Evolutionary conservation across 35 echinoderm and acorn worm species (phyloP).

Genomic region (Stichopus chloronotus): DNA sequence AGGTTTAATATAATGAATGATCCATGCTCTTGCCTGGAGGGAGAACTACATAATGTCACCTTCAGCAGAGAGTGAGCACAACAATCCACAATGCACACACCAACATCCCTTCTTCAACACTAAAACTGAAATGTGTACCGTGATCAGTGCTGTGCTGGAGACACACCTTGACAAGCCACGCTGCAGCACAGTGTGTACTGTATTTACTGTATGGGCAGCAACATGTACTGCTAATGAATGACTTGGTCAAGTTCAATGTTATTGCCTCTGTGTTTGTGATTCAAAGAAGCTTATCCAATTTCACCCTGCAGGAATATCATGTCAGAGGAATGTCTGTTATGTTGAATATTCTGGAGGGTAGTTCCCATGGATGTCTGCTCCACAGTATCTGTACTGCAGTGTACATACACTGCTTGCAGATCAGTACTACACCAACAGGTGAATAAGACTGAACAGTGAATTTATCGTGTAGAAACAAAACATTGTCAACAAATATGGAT

Average conservation of each 20-base stretch:
- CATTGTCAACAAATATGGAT: no score
- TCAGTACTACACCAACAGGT: no score
- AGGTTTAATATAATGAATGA: no score
- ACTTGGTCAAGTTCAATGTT: constrained; percentile 47
- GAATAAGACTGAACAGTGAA: no score
- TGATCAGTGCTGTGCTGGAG: neutral
- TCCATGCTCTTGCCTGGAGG: no score
- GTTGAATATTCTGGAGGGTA: constrained; percentile 20
- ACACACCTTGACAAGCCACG: neutral
- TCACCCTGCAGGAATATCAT: neutral
- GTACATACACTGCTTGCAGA: no score
- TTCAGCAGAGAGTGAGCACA: neutral
- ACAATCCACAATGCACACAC: neutral
- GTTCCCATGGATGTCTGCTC: neutral
- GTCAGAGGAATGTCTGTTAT: constrained; percentile 23
- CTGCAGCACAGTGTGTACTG: no score
- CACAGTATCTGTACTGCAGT: no score
- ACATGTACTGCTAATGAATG: neutral
- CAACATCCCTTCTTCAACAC: neutral
- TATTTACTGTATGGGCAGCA: no score
- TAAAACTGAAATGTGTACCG: neutral
- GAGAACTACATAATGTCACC: no score
- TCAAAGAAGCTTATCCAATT: constrained; percentile 13
- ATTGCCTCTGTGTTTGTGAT: neutral
- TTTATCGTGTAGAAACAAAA: no score